Evolutionary conservation across 1,140 invertebrate genomes (phyloP).

Genomic region (Planococcus citri): DNA sequence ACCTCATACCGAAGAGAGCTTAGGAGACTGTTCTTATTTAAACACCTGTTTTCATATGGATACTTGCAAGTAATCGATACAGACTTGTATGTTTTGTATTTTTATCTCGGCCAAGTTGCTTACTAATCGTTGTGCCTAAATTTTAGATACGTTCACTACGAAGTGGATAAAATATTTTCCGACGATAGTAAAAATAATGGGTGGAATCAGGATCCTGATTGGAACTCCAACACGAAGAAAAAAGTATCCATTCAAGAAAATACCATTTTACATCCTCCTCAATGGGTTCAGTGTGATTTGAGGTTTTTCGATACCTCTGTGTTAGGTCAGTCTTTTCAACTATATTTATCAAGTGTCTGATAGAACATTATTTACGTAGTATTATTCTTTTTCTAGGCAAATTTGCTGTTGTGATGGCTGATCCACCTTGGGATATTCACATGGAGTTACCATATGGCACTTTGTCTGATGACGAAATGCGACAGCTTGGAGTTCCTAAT

Average conservation of each 20-base stretch:
- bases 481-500: conserved; percentile 76
- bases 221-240: conserved; percentile 18
- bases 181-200: conserved; percentile 35
- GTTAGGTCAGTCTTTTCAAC: conserved; percentile 44
- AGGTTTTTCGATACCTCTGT: conserved; percentile 91
- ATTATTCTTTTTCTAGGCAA: conserved; percentile 43
- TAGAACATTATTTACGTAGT: background rate
- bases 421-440: conserved; percentile 97
- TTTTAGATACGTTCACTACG: conserved; percentile 79
- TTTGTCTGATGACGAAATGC: conserved; percentile 98
- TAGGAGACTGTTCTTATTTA: conserved; percentile 93
- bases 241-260: conserved; percentile 35
- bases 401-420: conserved; percentile 88
- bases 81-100: conserved; percentile 19
- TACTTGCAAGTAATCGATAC: conserved; percentile 84
- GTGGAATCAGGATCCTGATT: background rate
- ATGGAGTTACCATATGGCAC: conserved; percentile 99
- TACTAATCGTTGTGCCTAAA: background rate
- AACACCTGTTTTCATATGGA: conserved; percentile 99
- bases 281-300: conserved; percentile 96
- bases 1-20: conserved; percentile 85
- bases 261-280: conserved; percentile 66
- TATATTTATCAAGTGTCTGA: background rate
- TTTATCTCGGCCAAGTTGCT: conserved; percentile 1
- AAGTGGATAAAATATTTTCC: conserved; percentile 50